phyloP scores from a whole-genome alignment of 2,797 vertebrate species.

The Phaenicophaeus curvirostris region DNA sequence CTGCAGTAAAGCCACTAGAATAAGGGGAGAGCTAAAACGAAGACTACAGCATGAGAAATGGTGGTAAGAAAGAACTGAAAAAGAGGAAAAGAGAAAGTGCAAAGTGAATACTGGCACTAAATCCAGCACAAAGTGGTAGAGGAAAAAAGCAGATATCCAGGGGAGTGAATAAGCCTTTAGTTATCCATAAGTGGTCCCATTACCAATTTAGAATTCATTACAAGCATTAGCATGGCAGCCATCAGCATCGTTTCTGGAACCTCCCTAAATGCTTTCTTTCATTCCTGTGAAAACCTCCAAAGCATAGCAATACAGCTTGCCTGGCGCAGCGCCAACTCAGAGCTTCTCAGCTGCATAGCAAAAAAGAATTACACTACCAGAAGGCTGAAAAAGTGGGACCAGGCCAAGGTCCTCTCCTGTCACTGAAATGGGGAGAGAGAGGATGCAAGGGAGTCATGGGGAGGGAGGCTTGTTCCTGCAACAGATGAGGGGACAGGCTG shows the following conservation, averaged over 20 bases:
- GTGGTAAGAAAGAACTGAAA: background rate
- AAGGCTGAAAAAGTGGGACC: background rate
- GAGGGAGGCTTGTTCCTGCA: background rate
- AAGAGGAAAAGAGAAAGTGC: background rate
- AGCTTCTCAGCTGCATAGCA: conserved; percentile 55
- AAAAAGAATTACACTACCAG: background rate
- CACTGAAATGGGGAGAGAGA: background rate
- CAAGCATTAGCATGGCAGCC: conserved; percentile 70
- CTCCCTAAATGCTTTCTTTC: conserved; percentile 69
- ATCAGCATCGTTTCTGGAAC: conserved; percentile 62
- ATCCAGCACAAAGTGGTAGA: conserved; percentile 36
- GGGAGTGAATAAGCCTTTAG: conserved; percentile 63
- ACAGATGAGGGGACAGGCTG: background rate
- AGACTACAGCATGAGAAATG: background rate
- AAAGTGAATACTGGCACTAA: conserved; percentile 29
- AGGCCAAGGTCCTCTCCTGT: background rate
- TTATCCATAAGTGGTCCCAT: conserved; percentile 70
- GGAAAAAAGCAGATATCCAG: conserved; percentile 37
- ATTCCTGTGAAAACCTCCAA: conserved; percentile 56
- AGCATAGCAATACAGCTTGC: conserved; percentile 48
- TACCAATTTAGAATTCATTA: conserved; percentile 72
- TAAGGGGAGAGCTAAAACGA: background rate
- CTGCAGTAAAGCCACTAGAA: background rate
- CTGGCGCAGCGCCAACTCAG: background rate
- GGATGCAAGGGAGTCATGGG: background rate